phyloP scores from a whole-genome alignment of 2,797 vertebrate species.

The Anguilla marmorata region DNA sequence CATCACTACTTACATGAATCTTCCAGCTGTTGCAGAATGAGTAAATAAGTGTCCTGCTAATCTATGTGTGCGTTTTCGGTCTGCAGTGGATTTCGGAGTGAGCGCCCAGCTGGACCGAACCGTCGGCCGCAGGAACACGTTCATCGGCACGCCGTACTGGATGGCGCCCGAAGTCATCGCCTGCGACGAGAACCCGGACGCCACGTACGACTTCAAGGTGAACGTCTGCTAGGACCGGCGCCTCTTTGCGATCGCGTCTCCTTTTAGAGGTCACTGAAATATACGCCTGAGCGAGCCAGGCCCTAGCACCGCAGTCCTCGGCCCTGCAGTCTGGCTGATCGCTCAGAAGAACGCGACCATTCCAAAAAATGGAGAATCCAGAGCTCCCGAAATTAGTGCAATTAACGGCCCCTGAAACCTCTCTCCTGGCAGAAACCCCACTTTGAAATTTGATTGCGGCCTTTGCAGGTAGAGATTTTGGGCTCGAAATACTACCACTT shows the following conservation, averaged over 20 bases:
- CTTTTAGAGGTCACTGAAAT: background rate
- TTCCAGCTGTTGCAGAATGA: background rate
- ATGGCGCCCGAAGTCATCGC: conserved; percentile 99
- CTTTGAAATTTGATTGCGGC: background rate
- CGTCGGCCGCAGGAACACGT: conserved; percentile 88
- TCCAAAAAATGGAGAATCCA: background rate
- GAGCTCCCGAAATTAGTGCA: background rate
- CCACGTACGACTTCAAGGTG: conserved; percentile 96
- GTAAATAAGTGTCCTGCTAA: background rate
- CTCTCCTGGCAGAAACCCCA: background rate
- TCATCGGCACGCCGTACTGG: conserved; percentile 98
- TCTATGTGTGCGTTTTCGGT: background rate
- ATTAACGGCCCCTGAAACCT: background rate
- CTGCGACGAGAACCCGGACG: conserved; percentile 89
- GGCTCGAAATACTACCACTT: background rate
- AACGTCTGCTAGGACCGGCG: background rate
- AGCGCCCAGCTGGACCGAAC: conserved; percentile 91
- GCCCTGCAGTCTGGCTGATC: background rate
- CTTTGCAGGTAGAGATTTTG: background rate
- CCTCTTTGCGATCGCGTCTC: background rate
- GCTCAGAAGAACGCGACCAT: background rate
- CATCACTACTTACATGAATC: background rate
- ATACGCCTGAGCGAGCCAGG: background rate
- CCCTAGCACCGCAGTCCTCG: background rate
- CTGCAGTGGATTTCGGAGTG: conserved; percentile 90